These are phyloP conservation scores for Oxytorus armatus DNA, from an alignment of 2,888 invertebrate genomes.

Conservation along the genomic window DNA sequence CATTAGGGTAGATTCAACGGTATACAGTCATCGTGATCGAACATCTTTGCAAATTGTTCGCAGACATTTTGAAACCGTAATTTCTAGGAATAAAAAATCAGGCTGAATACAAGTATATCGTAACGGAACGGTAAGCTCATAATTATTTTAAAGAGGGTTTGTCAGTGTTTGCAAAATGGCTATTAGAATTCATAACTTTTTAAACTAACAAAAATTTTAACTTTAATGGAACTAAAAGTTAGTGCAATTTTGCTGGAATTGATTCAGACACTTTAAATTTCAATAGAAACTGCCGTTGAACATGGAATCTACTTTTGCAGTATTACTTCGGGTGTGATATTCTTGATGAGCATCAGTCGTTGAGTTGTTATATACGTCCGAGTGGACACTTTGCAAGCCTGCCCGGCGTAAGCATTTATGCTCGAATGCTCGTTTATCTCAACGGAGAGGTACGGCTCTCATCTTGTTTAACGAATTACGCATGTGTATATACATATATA, in stretches of 20 bases:
- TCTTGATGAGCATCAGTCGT: slow-evolving; percentile 28
- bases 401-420: slow-evolving; percentile 35
- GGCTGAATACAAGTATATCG: too few species aligned
- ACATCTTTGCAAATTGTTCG: too few species aligned
- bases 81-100: too few species aligned
- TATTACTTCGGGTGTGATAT: neutral
- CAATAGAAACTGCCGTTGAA: neutral
- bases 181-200: too few species aligned
- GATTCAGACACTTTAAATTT: neutral
- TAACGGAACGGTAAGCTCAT: too few species aligned
- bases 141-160: too few species aligned
- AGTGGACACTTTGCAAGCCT: slow-evolving; percentile 19
- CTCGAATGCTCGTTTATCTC: slow-evolving; percentile 37
- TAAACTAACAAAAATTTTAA: neutral
- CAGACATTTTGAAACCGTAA: too few species aligned
- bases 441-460: slow-evolving; percentile 6
- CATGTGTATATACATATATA: neutral
- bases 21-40: too few species aligned
- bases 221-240: neutral
- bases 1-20: too few species aligned
- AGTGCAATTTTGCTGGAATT: neutral
- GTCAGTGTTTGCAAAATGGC: too few species aligned
- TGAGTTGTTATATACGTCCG: slow-evolving; percentile 35
- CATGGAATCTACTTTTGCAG: neutral
- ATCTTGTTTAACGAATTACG: slow-evolving; percentile 15